phyloP scores from a whole-genome alignment of 2,797 vertebrate species.

The Falco berigora region DNA sequence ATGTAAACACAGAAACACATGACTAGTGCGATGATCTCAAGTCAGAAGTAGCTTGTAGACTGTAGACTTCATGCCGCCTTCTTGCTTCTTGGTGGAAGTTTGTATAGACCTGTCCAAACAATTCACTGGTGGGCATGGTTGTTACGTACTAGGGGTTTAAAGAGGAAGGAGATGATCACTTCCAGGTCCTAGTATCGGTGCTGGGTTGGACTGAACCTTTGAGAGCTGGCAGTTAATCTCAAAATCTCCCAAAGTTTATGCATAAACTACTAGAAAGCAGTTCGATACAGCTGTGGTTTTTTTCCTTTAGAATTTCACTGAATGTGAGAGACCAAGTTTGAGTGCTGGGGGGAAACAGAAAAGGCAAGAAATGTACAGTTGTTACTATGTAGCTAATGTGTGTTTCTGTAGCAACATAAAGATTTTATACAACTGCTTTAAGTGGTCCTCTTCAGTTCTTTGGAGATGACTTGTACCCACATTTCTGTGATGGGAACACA shows the following conservation, averaged over 20 bases:
- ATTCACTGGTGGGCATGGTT: background rate
- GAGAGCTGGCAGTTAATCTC: background rate
- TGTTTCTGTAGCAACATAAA: background rate
- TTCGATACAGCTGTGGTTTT: fast-evolving
- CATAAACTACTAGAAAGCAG: background rate
- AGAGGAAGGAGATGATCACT: background rate
- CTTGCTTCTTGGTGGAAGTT: background rate
- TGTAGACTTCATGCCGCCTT: background rate
- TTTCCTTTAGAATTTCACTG: background rate
- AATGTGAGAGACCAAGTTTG: background rate
- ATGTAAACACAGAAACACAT: background rate
- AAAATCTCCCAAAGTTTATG: background rate
- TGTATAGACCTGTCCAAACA: background rate
- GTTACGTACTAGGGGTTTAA: background rate
- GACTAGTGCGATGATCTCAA: background rate
- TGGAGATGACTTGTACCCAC: background rate
- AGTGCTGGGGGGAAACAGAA: background rate
- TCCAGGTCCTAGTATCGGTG: background rate
- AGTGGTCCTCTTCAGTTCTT: background rate
- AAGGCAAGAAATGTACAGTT: background rate
- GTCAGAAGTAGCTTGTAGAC: background rate
- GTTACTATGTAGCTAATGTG: background rate
- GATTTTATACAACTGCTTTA: background rate
- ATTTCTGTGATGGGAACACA: background rate
- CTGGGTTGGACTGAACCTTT: background rate